These are phyloP conservation scores for Petrosia ficiformis DNA, from an alignment of 37 sponge, comb jelly and placozoan species.

Conservation along the genomic window DNA sequence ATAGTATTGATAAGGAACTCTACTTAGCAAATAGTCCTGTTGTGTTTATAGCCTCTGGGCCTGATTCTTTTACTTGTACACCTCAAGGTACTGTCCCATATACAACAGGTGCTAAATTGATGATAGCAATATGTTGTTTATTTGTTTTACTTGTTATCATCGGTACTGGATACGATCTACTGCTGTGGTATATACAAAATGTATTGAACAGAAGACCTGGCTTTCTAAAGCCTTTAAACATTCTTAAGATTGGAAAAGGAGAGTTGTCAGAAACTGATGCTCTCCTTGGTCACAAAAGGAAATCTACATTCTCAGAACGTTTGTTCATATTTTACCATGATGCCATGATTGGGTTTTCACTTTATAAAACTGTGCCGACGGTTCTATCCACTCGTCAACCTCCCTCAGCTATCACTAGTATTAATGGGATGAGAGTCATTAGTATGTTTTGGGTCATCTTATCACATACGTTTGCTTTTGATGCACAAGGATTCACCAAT, in stretches of 20 bases:
- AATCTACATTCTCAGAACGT: background rate
- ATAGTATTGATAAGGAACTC: background rate
- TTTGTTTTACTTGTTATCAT: background rate
- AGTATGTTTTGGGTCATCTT: constrained; percentile 89
- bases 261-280: background rate
- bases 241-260: background rate
- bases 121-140: background rate
- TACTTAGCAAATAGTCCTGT: background rate
- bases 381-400: constrained; percentile 64
- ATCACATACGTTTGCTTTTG: constrained; percentile 43
- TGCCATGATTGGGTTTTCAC: constrained; percentile 54
- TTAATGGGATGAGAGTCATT: constrained; percentile 80
- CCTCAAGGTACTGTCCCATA: background rate
- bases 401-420: constrained; percentile 56
- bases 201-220: background rate
- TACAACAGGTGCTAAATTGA: background rate
- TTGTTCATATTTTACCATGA: constrained; percentile 3
- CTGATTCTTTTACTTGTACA: background rate
- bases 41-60: background rate
- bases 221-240: background rate
- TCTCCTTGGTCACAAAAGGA: background rate
- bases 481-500: background rate
- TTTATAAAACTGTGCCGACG: constrained; percentile 52
- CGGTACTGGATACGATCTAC: background rate
- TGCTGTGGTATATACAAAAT: background rate